These are phyloP conservation scores for Turdus rufiventris DNA, from an alignment of 2,113 vertebrate species.

Conservation along the genomic window DNA sequence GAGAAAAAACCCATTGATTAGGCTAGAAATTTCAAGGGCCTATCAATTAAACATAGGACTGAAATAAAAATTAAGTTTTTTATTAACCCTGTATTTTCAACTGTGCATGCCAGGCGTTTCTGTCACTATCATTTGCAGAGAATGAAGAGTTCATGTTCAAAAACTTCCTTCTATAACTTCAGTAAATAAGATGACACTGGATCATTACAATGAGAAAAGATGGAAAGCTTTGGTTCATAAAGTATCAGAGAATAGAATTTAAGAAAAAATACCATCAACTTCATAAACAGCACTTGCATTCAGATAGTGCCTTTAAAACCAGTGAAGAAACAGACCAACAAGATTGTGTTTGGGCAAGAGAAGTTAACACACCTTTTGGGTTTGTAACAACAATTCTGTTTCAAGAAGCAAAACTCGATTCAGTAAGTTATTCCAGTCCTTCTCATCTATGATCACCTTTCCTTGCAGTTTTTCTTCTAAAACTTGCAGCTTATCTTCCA, in stretches of 20 bases:
- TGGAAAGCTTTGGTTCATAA: neutral
- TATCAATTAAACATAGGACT: neutral
- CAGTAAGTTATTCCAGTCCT: slow-evolving; percentile 84
- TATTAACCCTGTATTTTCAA: neutral
- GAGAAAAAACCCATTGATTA: neutral
- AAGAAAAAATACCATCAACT: neutral
- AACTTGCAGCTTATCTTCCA: slow-evolving; percentile 72
- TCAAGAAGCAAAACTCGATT: slow-evolving; percentile 87
- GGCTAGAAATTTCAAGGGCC: neutral
- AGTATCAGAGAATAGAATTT: neutral
- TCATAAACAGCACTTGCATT: neutral
- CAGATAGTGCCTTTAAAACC: neutral
- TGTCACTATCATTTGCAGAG: neutral
- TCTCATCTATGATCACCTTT: slow-evolving; percentile 79
- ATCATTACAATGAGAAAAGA: neutral
- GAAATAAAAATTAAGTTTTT: neutral
- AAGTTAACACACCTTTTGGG: slow-evolving; percentile 68
- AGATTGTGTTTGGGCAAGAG: neutral
- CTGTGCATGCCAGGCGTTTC: neutral
- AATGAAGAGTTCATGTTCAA: neutral
- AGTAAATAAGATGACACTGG: neutral
- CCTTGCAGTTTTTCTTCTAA: slow-evolving; percentile 81
- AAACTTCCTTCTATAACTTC: neutral
- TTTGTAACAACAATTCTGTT: slow-evolving; percentile 79
- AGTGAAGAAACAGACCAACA: neutral